Evolutionary conservation across 2,888 invertebrate genomes (phyloP).

Genomic region (Adela reaumurella): DNA sequence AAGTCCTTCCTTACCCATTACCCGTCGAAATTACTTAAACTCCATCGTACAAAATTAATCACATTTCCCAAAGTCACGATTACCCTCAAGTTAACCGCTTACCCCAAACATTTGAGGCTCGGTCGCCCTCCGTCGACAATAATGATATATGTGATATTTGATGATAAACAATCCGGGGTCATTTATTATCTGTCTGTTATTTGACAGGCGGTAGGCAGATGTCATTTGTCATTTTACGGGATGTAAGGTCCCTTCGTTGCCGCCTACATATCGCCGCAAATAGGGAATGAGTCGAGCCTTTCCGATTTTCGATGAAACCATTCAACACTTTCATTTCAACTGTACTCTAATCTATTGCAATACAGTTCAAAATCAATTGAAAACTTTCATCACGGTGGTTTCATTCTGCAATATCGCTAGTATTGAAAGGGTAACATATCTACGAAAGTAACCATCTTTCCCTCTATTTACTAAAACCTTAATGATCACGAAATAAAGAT

Average conservation of each 20-base stretch:
- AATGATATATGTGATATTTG: slow-evolving; percentile 59
- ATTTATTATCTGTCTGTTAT: slow-evolving; percentile 65
- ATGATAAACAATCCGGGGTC: slow-evolving; percentile 61
- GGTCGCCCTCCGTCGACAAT: slow-evolving; percentile 28
- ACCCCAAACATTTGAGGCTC: slow-evolving; percentile 10
- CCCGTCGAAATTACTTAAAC: slow-evolving; percentile 30
- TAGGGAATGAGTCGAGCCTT: not conserved
- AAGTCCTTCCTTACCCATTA: slow-evolving; percentile 45
- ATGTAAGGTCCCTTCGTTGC: slow-evolving; percentile 55
- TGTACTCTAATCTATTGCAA: not conserved
- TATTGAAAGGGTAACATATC: not conserved
- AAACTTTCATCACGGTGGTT: not conserved
- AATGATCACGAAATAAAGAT: not conserved
- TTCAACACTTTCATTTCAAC: not conserved
- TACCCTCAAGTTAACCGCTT: slow-evolving; percentile 33
- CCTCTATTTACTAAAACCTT: not conserved
- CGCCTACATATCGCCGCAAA: slow-evolving; percentile 23
- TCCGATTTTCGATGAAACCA: not conserved
- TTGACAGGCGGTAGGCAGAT: slow-evolving; percentile 66
- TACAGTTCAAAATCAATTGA: not conserved
- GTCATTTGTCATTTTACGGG: slow-evolving; percentile 65
- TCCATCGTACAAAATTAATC: slow-evolving; percentile 56
- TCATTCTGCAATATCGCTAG: not conserved
- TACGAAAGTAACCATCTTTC: not conserved
- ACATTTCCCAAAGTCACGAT: slow-evolving; percentile 32